Percentiles rank a stretch among this genome's conserved stretches.
Evolutionary conservation across 2,888 invertebrate species (phyloP).

Genomic region (Himalopsyche anomala): DNA sequence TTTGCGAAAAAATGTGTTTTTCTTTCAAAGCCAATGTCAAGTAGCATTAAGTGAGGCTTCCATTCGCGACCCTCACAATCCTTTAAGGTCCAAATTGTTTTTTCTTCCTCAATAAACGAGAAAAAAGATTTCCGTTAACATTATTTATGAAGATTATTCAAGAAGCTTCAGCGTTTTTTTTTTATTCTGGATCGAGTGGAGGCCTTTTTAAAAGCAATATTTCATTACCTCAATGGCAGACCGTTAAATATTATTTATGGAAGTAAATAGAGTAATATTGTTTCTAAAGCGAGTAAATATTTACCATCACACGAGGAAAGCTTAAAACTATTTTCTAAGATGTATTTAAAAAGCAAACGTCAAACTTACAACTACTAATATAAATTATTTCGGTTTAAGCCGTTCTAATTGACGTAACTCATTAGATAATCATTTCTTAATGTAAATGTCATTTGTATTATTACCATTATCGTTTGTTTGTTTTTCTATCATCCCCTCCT

Average conservation of each 20-base stretch:
- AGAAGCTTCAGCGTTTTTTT: background rate
- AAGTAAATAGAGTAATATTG: background rate
- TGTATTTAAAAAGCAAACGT: too few relatives aligned
- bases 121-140: constrained; percentile 23
- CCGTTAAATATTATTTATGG: background rate
- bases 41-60: background rate
- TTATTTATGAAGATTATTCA: constrained; percentile 34
- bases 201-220: constrained; percentile 1
- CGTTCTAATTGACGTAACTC: too few relatives aligned
- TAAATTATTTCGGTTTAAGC: too few relatives aligned
- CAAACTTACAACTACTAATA: too few relatives aligned
- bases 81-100: constrained; percentile 26
- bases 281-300: too few relatives aligned
- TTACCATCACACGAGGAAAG: too few relatives aligned
- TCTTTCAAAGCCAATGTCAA: constrained; percentile 14
- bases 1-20: background rate
- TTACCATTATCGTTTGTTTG: too few relatives aligned
- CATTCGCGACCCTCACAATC: background rate
- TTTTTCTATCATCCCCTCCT: too few relatives aligned
- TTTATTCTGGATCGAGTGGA: background rate
- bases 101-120: constrained; percentile 14
- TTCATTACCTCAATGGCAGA: background rate
- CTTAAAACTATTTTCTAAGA: too few relatives aligned
- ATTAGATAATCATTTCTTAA: too few relatives aligned
- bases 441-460: too few relatives aligned